A percentile compares a stretch with the other conserved stretches of the same genome.
Evolutionary conservation across 2,797 vertebrate genomes (phyloP).

Genomic region (Sebastolobus alascanus): DNA sequence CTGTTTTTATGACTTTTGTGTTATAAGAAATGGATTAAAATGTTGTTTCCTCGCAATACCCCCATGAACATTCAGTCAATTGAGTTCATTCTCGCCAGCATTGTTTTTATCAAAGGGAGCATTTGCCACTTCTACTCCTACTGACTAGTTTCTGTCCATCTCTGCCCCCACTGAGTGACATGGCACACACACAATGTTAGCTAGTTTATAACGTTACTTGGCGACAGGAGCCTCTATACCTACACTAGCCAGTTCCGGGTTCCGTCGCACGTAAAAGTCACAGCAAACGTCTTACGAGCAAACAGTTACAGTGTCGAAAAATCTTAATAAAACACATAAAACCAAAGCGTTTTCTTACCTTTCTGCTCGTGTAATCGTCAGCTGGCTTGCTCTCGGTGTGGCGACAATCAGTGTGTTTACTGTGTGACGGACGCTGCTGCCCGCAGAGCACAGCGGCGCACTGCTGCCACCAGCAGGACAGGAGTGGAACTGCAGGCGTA

Average conservation of each 20-base stretch:
- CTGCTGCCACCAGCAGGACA: constrained; percentile 66
- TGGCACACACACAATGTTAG: background rate
- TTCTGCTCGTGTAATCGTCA: background rate
- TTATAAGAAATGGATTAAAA: background rate
- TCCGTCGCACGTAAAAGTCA: background rate
- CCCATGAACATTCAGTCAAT: background rate
- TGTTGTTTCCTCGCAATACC: background rate
- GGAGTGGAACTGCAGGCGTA: constrained; percentile 43
- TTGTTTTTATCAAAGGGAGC: background rate
- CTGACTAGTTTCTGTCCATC: background rate
- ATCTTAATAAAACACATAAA: fast-evolving
- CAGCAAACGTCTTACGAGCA: background rate
- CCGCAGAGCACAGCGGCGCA: background rate
- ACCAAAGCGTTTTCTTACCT: constrained; percentile 29
- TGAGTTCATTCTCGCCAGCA: fast-evolving
- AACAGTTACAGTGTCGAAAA: background rate
- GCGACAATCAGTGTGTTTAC: constrained; percentile 55
- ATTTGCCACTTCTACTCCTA: background rate
- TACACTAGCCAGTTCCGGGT: background rate
- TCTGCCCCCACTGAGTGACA: constrained; percentile 2
- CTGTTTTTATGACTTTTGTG: background rate
- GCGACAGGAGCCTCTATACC: background rate
- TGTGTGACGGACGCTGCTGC: constrained; percentile 10
- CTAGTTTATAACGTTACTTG: background rate
- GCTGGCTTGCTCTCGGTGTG: background rate